Evolutionary conservation across 2,113 vertebrate species (phyloP).

Genomic region (Daubentonia madagascariensis): DNA sequence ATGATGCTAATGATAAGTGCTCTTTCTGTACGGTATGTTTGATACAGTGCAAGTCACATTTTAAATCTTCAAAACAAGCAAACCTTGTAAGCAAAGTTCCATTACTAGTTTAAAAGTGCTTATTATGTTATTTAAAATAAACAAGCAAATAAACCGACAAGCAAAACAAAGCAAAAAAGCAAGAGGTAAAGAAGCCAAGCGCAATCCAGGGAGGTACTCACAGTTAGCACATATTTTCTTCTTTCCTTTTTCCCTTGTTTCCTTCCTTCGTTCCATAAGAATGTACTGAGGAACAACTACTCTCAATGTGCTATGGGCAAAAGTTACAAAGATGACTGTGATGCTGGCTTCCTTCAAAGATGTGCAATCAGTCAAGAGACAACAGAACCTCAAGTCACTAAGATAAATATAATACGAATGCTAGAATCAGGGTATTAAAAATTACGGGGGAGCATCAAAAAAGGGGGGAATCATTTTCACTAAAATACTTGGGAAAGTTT

Average conservation of each 20-base stretch:
- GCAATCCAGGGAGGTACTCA: neutral
- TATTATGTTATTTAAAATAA: slow-evolving; percentile 4
- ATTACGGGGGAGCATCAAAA: neutral
- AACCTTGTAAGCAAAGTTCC: neutral
- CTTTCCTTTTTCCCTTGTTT: too few species aligned
- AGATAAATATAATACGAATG: neutral
- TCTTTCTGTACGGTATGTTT: neutral
- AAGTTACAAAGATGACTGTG: neutral
- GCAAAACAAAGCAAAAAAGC: neutral
- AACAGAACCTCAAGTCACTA: neutral
- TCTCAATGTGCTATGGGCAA: neutral
- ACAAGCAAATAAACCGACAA: neutral
- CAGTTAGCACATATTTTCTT: neutral
- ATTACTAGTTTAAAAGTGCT: neutral
- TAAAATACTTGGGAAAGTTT: neutral
- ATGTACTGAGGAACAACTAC: rapidly evolving
- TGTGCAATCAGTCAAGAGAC: rapidly evolving
- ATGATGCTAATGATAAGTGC: neutral
- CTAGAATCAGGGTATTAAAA: neutral
- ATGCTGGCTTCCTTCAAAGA: neutral
- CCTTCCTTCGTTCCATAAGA: neutral
- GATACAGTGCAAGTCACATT: neutral
- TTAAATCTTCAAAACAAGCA: neutral
- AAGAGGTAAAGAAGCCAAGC: neutral
- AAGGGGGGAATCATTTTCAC: neutral